These are phyloP conservation scores for Cosmopolites sordidus DNA, from an alignment of 2,888 invertebrate genomes.

Conservation along the genomic window DNA sequence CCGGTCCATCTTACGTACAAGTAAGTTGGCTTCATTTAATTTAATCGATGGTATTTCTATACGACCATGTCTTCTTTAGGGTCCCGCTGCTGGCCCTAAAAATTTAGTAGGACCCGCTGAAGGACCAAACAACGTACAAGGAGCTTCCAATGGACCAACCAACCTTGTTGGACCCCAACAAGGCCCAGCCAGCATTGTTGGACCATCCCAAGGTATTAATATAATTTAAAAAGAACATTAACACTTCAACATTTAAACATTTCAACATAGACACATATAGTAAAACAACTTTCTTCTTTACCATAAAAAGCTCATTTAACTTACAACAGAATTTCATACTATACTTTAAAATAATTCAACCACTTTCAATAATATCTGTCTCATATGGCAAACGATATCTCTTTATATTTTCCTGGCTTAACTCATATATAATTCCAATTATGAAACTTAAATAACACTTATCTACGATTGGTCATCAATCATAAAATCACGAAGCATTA, in stretches of 20 bases:
- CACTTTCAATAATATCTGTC: background rate
- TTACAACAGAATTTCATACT: slow-evolving; percentile 4
- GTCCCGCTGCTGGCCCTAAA: slow-evolving; percentile 24
- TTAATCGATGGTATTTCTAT: background rate
- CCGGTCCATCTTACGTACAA: slow-evolving; percentile 26
- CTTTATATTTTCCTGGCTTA: too few species aligned
- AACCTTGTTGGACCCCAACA: slow-evolving; percentile 29
- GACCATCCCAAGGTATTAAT: slow-evolving; percentile 27
- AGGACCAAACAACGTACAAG: slow-evolving; percentile 27
- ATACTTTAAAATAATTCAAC: slow-evolving; percentile 6
- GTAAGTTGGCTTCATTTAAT: slow-evolving; percentile 7
- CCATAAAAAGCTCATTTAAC: slow-evolving; percentile 5
- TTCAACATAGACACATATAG: background rate
- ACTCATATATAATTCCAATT: too few species aligned
- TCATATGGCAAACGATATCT: too few species aligned
- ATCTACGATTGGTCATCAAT: too few species aligned
- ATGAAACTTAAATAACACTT: too few species aligned
- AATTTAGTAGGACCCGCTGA: slow-evolving; percentile 23
- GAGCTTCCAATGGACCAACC: slow-evolving; percentile 27
- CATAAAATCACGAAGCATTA: too few species aligned
- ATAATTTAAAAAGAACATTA: background rate
- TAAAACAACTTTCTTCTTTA: slow-evolving; percentile 1
- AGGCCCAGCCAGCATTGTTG: slow-evolving; percentile 27
- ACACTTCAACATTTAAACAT: background rate
- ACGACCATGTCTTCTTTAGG: slow-evolving; percentile 9